Evolutionary conservation across 2,113 vertebrate species (phyloP).

Genomic region (Neoarius graeffei): DNA sequence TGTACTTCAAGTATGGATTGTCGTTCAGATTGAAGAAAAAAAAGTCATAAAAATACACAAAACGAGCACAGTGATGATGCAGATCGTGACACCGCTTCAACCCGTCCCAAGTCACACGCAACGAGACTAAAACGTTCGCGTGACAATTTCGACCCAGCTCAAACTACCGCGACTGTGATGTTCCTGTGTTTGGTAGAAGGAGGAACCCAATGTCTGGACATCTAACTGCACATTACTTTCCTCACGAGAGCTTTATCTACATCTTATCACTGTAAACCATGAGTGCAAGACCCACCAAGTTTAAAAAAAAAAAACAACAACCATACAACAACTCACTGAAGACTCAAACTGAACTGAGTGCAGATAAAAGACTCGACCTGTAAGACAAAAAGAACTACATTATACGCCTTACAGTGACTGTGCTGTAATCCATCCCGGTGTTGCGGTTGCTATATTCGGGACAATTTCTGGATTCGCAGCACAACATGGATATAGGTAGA

Average conservation of each 20-base stretch:
- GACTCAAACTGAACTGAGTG: background rate
- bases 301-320: no score
- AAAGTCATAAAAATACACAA: background rate
- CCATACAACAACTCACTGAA: no score
- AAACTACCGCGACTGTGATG: background rate
- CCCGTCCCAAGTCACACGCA: no score
- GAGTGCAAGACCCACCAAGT: no score
- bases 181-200: background rate
- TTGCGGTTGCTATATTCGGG: background rate
- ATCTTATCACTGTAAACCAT: background rate
- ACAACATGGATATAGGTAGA: background rate
- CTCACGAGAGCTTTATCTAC: background rate
- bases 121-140: no score
- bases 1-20: background rate
- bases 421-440: background rate
- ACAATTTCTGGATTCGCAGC: background rate
- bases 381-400: no score
- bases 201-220: background rate
- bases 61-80: no score
- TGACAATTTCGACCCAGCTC: no score
- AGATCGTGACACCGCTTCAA: no score
- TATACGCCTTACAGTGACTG: background rate
- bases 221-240: slow-evolving; percentile 12
- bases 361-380: background rate
- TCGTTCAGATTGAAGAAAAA: background rate